phyloP scores from a whole-genome alignment of 2,113 vertebrate genomes.

The Hucho hucho region DNA sequence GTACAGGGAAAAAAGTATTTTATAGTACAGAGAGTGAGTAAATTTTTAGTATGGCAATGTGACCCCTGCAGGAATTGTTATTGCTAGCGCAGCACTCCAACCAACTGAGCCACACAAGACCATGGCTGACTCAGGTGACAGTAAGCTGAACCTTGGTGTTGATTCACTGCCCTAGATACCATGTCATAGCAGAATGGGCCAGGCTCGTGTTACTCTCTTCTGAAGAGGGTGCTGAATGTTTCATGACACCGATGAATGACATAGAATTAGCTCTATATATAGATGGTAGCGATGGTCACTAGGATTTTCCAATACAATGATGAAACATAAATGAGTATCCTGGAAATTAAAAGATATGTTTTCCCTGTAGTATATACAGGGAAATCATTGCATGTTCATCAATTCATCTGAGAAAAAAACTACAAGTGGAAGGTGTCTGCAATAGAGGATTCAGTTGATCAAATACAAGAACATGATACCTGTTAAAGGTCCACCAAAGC shows the following conservation, averaged over 20 bases:
- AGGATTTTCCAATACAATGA: constrained; percentile 2
- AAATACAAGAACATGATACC: not conserved
- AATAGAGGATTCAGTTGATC: not conserved
- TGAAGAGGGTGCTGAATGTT: constrained; percentile 36
- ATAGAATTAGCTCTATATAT: constrained; percentile 16
- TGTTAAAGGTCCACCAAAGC: no score
- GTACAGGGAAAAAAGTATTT: no score
- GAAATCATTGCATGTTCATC: not conserved
- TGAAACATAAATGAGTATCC: not conserved
- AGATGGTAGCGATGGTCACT: not conserved
- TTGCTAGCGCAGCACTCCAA: no score
- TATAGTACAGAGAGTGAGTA: no score
- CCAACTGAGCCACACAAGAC: not conserved
- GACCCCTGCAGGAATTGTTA: no score
- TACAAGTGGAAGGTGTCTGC: no score
- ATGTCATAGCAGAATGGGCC: not conserved
- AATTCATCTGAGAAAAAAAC: not conserved
- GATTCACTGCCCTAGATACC: not conserved
- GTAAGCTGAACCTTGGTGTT: constrained; percentile 22
- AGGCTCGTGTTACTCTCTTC: constrained; percentile 45
- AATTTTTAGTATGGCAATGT: no score
- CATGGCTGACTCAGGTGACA: not conserved
- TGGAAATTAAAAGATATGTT: not conserved
- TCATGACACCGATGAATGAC: constrained; percentile 41
- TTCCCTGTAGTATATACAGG: no score